These are phyloP conservation scores for Sardina pilchardus DNA, from an alignment of 2,113 vertebrate species.

Conservation along the genomic window DNA sequence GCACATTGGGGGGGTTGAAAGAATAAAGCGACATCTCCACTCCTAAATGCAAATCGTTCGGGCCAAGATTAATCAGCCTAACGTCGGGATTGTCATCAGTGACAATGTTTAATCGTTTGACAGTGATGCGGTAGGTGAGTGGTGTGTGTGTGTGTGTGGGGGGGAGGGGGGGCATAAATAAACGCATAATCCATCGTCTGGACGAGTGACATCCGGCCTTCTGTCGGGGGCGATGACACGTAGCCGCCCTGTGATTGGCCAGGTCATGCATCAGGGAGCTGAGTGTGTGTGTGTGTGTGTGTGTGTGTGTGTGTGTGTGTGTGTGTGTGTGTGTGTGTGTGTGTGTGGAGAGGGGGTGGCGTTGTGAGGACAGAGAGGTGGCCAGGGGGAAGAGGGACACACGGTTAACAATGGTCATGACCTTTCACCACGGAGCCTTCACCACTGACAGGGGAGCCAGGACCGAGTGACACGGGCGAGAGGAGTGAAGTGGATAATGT, in stretches of 20 bases:
- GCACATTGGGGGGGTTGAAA: background rate
- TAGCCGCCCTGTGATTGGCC: background rate
- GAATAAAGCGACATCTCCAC: background rate
- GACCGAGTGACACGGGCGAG: background rate
- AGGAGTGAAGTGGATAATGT: conserved; percentile 22
- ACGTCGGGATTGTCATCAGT: conserved; percentile 55
- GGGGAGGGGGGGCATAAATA: background rate
- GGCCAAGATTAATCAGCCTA: conserved; percentile 54
- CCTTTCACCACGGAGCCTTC: conserved; percentile 22
- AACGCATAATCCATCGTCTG: conserved; percentile 2
- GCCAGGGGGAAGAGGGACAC: background rate
- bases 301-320: background rate
- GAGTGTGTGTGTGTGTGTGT: background rate
- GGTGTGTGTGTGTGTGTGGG: too few relatives aligned
- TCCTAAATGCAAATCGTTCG: conserved; percentile 13
- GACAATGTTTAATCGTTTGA: conserved; percentile 51
- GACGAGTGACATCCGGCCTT: background rate
- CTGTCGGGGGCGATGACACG: background rate
- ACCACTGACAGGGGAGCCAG: background rate
- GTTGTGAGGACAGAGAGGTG: background rate
- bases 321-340: background rate
- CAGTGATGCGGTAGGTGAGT: background rate
- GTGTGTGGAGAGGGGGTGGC: background rate
- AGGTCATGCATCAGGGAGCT: background rate
- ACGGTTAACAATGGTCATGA: conserved; percentile 24